Evolutionary conservation across 2,888 invertebrate genomes (phyloP).

Genomic region (Zeuzera pyrina): DNA sequence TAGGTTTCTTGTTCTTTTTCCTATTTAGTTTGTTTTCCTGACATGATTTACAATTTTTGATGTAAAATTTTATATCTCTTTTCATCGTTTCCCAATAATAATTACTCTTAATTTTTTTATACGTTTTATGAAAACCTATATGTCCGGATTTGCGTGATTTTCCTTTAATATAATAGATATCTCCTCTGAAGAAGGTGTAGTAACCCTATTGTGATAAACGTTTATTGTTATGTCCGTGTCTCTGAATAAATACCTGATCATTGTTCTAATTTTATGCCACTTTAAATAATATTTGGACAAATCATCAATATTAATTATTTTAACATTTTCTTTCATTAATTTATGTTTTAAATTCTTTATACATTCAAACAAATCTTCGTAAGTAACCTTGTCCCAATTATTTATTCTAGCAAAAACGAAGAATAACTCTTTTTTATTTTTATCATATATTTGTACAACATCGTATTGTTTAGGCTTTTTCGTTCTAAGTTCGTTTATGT

Average conservation of each 20-base stretch:
- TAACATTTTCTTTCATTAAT: no score
- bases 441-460: background rate
- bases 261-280: conserved; percentile 5
- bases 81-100: conserved; percentile 26
- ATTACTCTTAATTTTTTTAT: conserved; percentile 11
- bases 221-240: conserved; percentile 3
- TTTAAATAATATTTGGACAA: no score
- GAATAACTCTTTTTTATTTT: background rate
- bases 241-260: conserved; percentile 5
- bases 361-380: no score
- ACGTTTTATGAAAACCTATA: conserved; percentile 7
- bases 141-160: conserved; percentile 9
- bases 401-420: background rate
- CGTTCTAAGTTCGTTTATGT: background rate
- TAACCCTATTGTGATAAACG: background rate
- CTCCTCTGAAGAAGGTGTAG: background rate
- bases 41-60: background rate
- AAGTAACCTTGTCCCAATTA: background rate
- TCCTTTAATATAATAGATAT: conserved; percentile 6
- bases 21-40: conserved; percentile 1
- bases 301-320: no score
- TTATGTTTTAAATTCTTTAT: no score
- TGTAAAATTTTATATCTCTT: conserved; percentile 18
- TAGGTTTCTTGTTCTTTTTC: conserved; percentile 16
- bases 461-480: background rate